A percentile compares a stretch with the other conserved stretches of the same genome.
Evolutionary conservation across 2,888 invertebrate species (phyloP).

Genomic region (Tetragonula carbonaria): DNA sequence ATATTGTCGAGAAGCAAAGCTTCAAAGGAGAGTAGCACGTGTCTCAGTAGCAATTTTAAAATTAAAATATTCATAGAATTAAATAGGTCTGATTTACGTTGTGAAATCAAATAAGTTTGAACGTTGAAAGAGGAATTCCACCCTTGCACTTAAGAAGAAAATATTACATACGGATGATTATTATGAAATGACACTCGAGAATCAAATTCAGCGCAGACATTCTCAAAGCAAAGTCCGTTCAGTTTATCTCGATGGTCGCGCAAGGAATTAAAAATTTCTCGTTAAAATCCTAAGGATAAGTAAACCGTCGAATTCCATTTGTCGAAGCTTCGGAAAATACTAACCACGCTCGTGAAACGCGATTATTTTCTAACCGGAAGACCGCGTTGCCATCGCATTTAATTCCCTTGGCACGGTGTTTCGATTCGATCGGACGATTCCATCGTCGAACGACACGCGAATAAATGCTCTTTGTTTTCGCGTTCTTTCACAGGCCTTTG

Average conservation of each 20-base stretch:
- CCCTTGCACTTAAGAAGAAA: no score
- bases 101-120: no score
- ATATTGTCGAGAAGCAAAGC: no score
- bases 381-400: not conserved
- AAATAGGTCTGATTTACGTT: no score
- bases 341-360: not conserved
- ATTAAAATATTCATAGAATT: no score
- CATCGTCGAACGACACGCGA: slow-evolving; percentile 3
- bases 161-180: no score
- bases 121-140: no score
- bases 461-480: slow-evolving; percentile 43
- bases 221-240: no score
- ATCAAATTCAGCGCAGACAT: no score
- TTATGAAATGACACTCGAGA: no score
- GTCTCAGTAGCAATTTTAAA: no score
- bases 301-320: not conserved
- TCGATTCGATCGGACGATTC: slow-evolving; percentile 27
- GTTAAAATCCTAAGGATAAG: not conserved
- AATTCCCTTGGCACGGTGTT: not conserved
- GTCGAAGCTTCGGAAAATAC: not conserved
- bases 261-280: not conserved
- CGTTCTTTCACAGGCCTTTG: slow-evolving; percentile 31
- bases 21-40: no score
- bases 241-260: not conserved
- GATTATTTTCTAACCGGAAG: not conserved